Conservation (phyloP, 2,113 vertebrate species). For the Lycaon pictus region DNA sequence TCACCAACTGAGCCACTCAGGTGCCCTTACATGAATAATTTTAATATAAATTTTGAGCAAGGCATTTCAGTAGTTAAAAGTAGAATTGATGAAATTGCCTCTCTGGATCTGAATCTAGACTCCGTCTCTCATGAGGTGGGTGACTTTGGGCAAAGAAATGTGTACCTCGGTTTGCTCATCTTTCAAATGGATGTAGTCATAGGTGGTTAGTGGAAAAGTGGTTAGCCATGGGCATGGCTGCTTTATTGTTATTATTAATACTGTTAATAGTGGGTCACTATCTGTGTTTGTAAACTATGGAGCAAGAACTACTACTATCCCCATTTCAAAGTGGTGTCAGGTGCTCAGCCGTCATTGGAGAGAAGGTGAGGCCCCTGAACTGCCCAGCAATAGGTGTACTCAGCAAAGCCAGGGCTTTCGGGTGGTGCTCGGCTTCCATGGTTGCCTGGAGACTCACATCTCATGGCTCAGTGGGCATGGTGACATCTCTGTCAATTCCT, state of each 20-base stretch:
- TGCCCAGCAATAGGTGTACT: neutral
- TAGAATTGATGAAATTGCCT: neutral
- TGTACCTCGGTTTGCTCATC: neutral
- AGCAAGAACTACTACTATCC: neutral
- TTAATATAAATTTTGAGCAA: neutral
- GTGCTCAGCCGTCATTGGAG: neutral
- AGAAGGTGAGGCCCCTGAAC: neutral
- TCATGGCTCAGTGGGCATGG: neutral
- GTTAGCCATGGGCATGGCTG: fast-evolving
- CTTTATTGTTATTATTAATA: fast-evolving
- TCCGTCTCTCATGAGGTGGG: neutral
- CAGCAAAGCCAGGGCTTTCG: neutral
- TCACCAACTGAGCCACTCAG: too few relatives aligned
- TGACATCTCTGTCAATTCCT: neutral
- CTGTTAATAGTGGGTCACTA: fast-evolving
- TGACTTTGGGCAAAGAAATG: neutral
- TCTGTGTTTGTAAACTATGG: neutral
- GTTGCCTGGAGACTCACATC: neutral
- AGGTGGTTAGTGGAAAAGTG: neutral
- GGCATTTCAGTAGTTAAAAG: neutral
- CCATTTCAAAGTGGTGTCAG: neutral
- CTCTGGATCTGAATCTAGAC: neutral
- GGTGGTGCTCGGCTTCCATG: fast-evolving
- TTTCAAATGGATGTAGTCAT: neutral
- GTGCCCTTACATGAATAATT: neutral